phyloP scores from a whole-genome alignment of 2,888 invertebrate genomes.

The Esperia sulphurella region DNA sequence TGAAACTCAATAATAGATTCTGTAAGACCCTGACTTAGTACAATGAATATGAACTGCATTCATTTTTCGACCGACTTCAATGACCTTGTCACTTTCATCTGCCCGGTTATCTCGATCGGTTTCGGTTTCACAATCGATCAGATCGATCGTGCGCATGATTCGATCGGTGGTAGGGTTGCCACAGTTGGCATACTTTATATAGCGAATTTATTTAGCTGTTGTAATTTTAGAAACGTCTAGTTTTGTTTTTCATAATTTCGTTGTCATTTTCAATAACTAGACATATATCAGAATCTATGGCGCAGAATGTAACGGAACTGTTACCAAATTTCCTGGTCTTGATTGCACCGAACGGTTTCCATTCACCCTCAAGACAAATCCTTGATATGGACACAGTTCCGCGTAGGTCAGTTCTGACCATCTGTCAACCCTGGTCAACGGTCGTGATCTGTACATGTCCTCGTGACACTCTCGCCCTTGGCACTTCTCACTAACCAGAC shows the following conservation, averaged over 20 bases:
- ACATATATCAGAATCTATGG: too few species aligned
- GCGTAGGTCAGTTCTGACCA: background rate
- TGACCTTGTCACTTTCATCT: slow-evolving; percentile 39
- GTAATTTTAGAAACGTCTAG: too few species aligned
- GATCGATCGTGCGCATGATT: slow-evolving; percentile 51
- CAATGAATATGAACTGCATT: slow-evolving; percentile 1
- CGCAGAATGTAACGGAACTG: too few species aligned
- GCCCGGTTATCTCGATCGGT: slow-evolving; percentile 22
- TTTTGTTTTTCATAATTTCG: too few species aligned
- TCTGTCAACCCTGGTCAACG: slow-evolving; percentile 4
- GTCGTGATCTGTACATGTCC: slow-evolving; percentile 55
- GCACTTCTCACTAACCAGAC: slow-evolving; percentile 1
- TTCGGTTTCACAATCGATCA: slow-evolving; percentile 43
- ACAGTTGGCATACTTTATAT: too few species aligned
- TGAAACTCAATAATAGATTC: background rate
- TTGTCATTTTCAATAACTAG: too few species aligned
- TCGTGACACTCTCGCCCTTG: slow-evolving; percentile 64
- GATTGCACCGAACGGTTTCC: too few species aligned
- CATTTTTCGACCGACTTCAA: background rate
- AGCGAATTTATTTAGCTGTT: too few species aligned
- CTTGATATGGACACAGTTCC: background rate
- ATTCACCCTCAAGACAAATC: background rate
- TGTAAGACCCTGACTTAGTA: background rate
- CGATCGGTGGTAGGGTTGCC: slow-evolving; percentile 22
- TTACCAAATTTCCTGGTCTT: too few species aligned